Percentiles rank a stretch among this genome's conserved stretches.
phyloP scores from a whole-genome alignment of 2,797 vertebrate genomes.

The Ciconia nigra region DNA sequence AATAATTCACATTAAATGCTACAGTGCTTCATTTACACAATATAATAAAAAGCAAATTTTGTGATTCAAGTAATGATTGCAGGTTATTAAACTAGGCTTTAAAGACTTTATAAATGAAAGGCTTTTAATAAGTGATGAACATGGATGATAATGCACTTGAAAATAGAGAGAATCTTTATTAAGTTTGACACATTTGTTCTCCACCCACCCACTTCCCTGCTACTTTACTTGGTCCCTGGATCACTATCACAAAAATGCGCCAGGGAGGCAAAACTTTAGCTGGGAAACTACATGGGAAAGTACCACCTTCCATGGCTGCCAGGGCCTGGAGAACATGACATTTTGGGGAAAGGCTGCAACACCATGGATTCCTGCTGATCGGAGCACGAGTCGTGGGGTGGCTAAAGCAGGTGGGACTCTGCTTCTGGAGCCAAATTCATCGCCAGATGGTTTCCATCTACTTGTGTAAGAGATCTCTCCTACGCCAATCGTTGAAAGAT shows the following conservation, averaged over 20 bases:
- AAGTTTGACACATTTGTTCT: conserved; percentile 20
- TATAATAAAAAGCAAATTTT: conserved; percentile 59
- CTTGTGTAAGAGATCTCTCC: not conserved
- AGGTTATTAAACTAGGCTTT: conserved; percentile 55
- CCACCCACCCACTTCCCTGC: not conserved
- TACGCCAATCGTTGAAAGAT: accelerated
- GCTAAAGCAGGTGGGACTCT: not conserved
- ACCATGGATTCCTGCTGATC: not conserved
- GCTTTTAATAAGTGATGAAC: conserved; percentile 61
- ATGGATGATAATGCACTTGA: not conserved
- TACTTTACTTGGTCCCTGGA: not conserved
- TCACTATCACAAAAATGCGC: not conserved
- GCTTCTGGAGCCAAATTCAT: not conserved
- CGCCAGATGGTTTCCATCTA: not conserved
- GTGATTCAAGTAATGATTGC: conserved; percentile 50
- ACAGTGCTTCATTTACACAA: conserved; percentile 22
- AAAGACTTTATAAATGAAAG: conserved; percentile 54
- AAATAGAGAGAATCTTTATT: conserved; percentile 39
- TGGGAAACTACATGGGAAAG: not conserved
- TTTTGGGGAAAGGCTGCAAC: not conserved
- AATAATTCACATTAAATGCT: conserved; percentile 24
- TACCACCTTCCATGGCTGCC: not conserved
- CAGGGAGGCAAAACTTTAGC: not conserved
- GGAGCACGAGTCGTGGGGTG: accelerated
- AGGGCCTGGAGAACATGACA: not conserved